Evolutionary conservation across 1,140 invertebrate species (phyloP), one percentile per base, ranked within the genome.

Genomic region (Limonius californicus): DNA sequence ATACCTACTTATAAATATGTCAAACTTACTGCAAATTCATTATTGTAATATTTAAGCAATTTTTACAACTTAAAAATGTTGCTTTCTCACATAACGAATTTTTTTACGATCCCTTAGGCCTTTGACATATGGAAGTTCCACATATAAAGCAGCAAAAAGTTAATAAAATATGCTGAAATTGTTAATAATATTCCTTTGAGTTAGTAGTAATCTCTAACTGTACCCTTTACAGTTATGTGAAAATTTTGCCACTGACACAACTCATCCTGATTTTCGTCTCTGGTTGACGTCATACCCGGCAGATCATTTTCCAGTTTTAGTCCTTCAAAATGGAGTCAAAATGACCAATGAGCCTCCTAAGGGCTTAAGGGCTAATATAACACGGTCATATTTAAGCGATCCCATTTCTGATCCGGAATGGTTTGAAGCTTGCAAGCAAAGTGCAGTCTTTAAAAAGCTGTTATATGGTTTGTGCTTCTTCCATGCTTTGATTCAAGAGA

Each of bases 321-420:
- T 98, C 6, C 79, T 98, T 19, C 92, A 98, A 76, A 96, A 95
- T 72, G 91, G 94, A 21, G 89, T 98, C 0, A 98, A 98, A 80
- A 97, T 98, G 87, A 96, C 93, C 0, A 96, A 96, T 75, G 95
- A 98, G 77, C 92, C 94, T 0, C 95, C 95, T 0, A 89, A 90
- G 80, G 89, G 89, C 23, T 75, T 93, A 11, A 77, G 86, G 45
- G 87, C 88, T 0, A 92, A 92, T 72, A 82, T 89, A 2, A 81
- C 88, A 2, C 82, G 85, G 20, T 97, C 94, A 0, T 95, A 92
- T 78, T 74, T 90, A 27, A 90, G 85, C 68, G 92, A 97, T 80
- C 94, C 94, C 0, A 90, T 97, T 18, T 88, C 83, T 54, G 89
- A 97, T 75, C 75, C 82, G 0, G 92, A 95, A 68, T 97, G 94